These are phyloP conservation scores for Bombus haemorrhoidalis DNA, from an alignment of 1,140 invertebrate genomes.

Conservation along the genomic window DNA sequence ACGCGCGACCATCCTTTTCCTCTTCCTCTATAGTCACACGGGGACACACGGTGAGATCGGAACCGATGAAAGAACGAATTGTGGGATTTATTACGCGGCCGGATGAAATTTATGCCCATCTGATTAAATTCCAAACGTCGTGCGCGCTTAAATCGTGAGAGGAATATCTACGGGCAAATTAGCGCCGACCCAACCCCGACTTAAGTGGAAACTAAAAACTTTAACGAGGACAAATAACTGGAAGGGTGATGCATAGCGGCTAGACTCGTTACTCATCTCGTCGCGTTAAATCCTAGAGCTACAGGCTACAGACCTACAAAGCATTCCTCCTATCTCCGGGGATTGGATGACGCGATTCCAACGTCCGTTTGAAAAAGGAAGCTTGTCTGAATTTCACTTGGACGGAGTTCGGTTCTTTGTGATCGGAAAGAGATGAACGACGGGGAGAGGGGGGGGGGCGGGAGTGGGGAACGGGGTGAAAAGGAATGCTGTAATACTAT, in stretches of 20 bases:
- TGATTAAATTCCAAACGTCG: constrained; percentile 65
- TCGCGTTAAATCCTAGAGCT: constrained; percentile 54
- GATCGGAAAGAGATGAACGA: background rate
- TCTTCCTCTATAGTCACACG: constrained; percentile 1
- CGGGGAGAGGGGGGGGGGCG: no score
- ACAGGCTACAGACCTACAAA: no score
- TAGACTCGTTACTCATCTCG: constrained; percentile 58
- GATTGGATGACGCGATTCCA: constrained; percentile 21
- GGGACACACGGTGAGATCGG: constrained; percentile 44
- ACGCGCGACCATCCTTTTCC: constrained; percentile 7
- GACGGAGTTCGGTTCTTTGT: no score
- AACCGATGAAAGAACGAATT: constrained; percentile 64
- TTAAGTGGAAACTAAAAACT: constrained; percentile 64
- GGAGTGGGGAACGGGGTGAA: rapidly evolving
- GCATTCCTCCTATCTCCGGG: background rate
- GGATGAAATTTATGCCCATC: constrained; percentile 65
- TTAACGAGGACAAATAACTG: constrained; percentile 69
- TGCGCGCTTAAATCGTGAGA: constrained; percentile 43
- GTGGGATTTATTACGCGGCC: constrained; percentile 59
- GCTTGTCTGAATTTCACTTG: background rate
- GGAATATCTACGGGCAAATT: constrained; percentile 62
- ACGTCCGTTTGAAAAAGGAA: background rate
- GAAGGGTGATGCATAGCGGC: constrained; percentile 48
- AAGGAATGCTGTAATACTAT: no score
- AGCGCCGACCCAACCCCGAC: constrained; percentile 46